phyloP scores from a whole-genome alignment of 2,888 invertebrate genomes.

The Diarsia mendica region DNA sequence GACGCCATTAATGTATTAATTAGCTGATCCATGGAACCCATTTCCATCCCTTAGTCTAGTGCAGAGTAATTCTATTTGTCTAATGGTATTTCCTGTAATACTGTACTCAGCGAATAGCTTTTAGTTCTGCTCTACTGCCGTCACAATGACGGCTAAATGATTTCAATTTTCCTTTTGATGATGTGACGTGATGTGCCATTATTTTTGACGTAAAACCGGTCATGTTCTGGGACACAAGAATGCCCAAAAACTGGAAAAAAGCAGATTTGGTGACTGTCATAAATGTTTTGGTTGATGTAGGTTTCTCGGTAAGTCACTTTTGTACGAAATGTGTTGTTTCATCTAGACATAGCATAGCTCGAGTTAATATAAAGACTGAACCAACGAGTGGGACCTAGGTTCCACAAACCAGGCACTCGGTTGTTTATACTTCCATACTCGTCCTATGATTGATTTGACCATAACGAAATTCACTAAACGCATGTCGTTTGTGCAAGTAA shows the following conservation, averaged over 20 bases:
- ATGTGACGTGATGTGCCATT: not conserved
- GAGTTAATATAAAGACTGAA: not conserved
- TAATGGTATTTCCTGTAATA: not conserved
- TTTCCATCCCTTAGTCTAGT: not conserved
- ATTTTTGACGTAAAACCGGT: not conserved
- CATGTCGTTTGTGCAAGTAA: not conserved
- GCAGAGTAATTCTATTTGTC: constrained; percentile 3
- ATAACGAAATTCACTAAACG: not conserved
- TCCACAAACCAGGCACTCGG: no score
- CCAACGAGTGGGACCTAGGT: not conserved
- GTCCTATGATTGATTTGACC: not conserved
- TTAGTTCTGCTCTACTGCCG: not conserved
- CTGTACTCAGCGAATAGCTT: not conserved
- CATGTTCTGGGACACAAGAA: not conserved
- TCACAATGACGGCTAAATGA: not conserved
- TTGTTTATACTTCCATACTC: not conserved
- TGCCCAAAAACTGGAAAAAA: not conserved
- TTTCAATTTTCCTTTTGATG: not conserved
- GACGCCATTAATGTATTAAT: constrained; percentile 4
- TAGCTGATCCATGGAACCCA: not conserved
- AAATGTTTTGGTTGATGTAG: not conserved
- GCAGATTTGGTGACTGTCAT: not conserved
- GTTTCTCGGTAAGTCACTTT: not conserved
- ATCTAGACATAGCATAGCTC: not conserved
- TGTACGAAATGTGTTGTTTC: not conserved